phyloP scores from a whole-genome alignment of 2,797 vertebrate genomes.

The Meda fulgida region DNA sequence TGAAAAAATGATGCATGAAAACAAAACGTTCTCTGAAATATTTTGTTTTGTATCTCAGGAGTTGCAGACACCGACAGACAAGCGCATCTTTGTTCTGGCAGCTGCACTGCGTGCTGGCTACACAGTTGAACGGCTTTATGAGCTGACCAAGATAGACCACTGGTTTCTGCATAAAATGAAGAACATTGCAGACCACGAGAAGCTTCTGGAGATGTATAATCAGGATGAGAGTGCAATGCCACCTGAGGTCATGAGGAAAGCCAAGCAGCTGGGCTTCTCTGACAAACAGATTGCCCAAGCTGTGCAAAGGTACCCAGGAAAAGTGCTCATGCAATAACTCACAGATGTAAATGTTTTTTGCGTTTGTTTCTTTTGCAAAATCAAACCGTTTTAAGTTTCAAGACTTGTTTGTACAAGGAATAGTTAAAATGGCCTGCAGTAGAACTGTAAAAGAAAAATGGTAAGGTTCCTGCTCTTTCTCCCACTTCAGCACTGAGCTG shows the following conservation, averaged over 20 bases:
- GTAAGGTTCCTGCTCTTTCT: not conserved
- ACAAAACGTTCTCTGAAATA: not conserved
- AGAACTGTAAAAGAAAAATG: not conserved
- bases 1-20: not conserved
- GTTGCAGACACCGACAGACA: slow-evolving; percentile 93
- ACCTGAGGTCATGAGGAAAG: slow-evolving; percentile 81
- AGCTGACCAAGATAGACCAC: slow-evolving; percentile 94
- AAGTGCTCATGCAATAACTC: not conserved
- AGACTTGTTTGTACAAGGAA: not conserved
- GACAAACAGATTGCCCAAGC: slow-evolving; percentile 96
- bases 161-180: slow-evolving; percentile 99
- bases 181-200: slow-evolving; percentile 87
- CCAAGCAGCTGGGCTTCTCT: slow-evolving; percentile 96
- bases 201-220: slow-evolving; percentile 83
- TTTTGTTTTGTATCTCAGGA: slow-evolving; percentile 78
- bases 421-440: not conserved
- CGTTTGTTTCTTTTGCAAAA: not conserved
- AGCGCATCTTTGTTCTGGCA: slow-evolving; percentile 94
- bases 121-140: slow-evolving; percentile 89
- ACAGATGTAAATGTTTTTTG: not conserved
- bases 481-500: slow-evolving; percentile 86
- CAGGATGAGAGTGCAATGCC: slow-evolving; percentile 83
- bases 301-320: slow-evolving; percentile 84
- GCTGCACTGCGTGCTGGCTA: slow-evolving; percentile 86
- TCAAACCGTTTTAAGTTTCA: not conserved